Evolutionary conservation across 2,797 vertebrate species (phyloP).

Genomic region (Clarias laeviceps): DNA sequence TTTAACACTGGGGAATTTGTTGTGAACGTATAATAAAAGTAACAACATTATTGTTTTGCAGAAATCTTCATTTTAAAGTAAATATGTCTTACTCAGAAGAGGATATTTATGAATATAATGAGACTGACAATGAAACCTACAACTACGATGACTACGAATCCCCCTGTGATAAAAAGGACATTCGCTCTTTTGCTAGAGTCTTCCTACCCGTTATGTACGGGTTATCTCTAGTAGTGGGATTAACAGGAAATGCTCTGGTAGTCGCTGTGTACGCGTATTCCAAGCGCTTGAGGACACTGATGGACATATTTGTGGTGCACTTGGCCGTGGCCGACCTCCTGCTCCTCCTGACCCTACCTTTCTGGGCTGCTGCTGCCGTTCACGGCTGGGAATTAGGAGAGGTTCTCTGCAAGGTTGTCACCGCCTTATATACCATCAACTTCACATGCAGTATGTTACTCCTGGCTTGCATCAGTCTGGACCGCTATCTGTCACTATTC

Average conservation of each 20-base stretch:
- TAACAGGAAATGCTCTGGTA: conserved; percentile 85
- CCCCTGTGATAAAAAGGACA: conserved; percentile 83
- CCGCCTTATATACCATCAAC: conserved; percentile 85
- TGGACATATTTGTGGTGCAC: conserved; percentile 86
- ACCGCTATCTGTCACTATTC: conserved; percentile 78
- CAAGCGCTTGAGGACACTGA: conserved; percentile 85
- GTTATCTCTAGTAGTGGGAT: conserved; percentile 78
- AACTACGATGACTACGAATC: conserved; percentile 76
- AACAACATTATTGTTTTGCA: conserved; percentile 29
- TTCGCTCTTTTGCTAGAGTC: conserved; percentile 81
- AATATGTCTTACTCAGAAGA: conserved; percentile 64
- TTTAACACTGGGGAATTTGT: no score
- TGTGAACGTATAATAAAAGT: background rate
- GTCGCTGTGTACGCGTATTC: conserved; percentile 82
- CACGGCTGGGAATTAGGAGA: conserved; percentile 86
- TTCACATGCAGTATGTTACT: conserved; percentile 92
- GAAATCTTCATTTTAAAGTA: conserved; percentile 29
- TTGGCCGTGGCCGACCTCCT: conserved; percentile 88
- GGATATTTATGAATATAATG: conserved; percentile 64
- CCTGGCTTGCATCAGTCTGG: conserved; percentile 89
- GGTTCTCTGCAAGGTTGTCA: conserved; percentile 81
- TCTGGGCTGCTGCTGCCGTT: conserved; percentile 84
- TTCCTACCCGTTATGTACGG: conserved; percentile 87
- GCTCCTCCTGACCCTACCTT: conserved; percentile 87
- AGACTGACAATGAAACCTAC: conserved; percentile 67